Conservation (phyloP, 2,113 vertebrate genomes). For the Notarius lentiginosus region DNA sequence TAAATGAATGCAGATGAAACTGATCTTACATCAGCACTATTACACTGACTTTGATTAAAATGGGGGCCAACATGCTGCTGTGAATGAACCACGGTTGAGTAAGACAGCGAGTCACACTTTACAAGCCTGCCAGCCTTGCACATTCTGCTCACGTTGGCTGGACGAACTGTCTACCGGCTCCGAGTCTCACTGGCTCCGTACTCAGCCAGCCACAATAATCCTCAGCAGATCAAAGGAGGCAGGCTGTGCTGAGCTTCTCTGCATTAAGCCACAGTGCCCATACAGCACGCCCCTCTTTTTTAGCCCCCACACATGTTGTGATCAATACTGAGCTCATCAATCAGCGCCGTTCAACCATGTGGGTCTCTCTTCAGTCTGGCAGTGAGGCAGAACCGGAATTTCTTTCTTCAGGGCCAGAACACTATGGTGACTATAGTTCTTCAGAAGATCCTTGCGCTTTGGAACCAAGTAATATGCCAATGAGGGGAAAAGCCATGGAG, state of each 20-base stretch:
- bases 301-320: constrained; percentile 62
- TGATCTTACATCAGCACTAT: neutral
- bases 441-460: neutral
- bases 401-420: constrained; percentile 49
- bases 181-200: constrained; percentile 63
- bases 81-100: constrained; percentile 4
- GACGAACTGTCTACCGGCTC: constrained; percentile 38
- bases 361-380: constrained; percentile 14
- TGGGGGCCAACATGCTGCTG: constrained; percentile 4
- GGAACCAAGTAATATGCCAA: neutral
- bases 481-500: constrained; percentile 30
- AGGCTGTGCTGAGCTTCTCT: constrained; percentile 63
- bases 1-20: constrained; percentile 8
- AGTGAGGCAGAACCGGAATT: constrained; percentile 13
- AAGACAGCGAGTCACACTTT: constrained; percentile 19
- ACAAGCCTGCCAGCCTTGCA: constrained; percentile 19
- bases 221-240: constrained; percentile 71
- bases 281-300: constrained; percentile 57
- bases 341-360: constrained; percentile 41
- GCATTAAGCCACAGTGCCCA: constrained; percentile 65
- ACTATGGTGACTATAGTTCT: neutral
- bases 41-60: constrained; percentile 32
- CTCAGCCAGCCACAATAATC: constrained; percentile 69
- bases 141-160: constrained; percentile 48
- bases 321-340: constrained; percentile 73